Evolutionary conservation across 64 coral and sea anemone genomes (phyloP).

Genomic region (Pocillopora verrucosa): DNA sequence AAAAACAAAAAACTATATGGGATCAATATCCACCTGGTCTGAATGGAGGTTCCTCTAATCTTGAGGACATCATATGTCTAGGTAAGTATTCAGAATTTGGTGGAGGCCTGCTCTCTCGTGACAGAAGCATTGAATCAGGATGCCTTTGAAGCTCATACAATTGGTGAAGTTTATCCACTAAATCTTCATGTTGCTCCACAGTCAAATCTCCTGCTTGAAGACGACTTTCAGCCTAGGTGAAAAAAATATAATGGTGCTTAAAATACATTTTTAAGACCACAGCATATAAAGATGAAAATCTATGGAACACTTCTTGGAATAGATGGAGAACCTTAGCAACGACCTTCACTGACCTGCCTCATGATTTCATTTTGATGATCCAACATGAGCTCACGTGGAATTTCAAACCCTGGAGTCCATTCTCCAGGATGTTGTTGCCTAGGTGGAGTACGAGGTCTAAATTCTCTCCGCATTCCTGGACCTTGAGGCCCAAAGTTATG

Average conservation of each 20-base stretch:
- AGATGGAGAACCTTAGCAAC: too few species aligned
- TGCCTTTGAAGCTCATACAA: conserved; percentile 92
- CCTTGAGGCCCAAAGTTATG: conserved; percentile 12
- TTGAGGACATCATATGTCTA: not conserved
- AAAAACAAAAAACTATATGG: too few species aligned
- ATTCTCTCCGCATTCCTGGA: not conserved
- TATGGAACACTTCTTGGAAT: not conserved
- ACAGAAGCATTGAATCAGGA: conserved; percentile 46
- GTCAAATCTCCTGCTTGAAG: conserved; percentile 72
- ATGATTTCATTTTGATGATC: conserved; percentile 72
- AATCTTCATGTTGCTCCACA: conserved; percentile 82
- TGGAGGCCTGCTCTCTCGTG: conserved; percentile 6
- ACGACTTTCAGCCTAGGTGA: conserved; percentile 63
- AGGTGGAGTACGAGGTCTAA: conserved; percentile 10
- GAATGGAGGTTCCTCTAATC: not conserved
- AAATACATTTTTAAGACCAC: too few species aligned
- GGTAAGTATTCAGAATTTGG: not conserved
- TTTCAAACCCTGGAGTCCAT: conserved; percentile 66
- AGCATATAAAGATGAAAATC: too few species aligned
- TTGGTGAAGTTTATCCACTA: conserved; percentile 90
- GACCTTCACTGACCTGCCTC: conserved; percentile 51
- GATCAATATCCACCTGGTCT: conserved; percentile 44
- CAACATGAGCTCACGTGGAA: conserved; percentile 76
- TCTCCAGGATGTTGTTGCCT: not conserved
- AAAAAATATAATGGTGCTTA: not conserved